These are phyloP conservation scores for Eilema caniola DNA, from an alignment of 2,888 invertebrate genomes.

Conservation along the genomic window DNA sequence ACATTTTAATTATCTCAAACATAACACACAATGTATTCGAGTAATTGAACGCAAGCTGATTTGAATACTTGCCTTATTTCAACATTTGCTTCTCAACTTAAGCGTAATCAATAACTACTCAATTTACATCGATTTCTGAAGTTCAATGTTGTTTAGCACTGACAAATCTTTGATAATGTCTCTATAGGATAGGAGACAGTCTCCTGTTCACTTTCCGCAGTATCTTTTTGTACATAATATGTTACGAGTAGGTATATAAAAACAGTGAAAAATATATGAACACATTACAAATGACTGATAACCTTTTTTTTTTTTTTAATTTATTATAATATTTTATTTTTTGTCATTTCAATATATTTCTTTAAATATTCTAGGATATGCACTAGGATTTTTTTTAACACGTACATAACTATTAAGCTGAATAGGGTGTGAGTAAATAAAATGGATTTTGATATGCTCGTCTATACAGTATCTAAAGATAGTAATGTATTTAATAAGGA, in stretches of 20 bases:
- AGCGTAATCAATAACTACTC: not conserved
- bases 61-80: not conserved
- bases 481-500: not conserved
- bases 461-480: too few relatives aligned
- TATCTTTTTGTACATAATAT: not conserved
- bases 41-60: not conserved
- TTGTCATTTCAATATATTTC: too few relatives aligned
- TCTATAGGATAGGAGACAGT: not conserved
- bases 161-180: not conserved
- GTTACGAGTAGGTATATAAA: not conserved
- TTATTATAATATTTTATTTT: too few relatives aligned
- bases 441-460: too few relatives aligned
- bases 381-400: too few relatives aligned
- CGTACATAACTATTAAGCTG: too few relatives aligned
- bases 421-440: not conserved
- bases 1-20: too few relatives aligned
- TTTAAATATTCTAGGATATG: too few relatives aligned
- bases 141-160: not conserved
- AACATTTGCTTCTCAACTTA: not conserved
- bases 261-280: not conserved
- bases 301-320: too few relatives aligned
- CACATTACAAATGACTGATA: not conserved
- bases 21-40: not conserved
- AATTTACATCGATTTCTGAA: not conserved
- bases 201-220: too few relatives aligned